Evolutionary conservation across 2,888 invertebrate species (phyloP).

Genomic region (Masnerella sp.): DNA sequence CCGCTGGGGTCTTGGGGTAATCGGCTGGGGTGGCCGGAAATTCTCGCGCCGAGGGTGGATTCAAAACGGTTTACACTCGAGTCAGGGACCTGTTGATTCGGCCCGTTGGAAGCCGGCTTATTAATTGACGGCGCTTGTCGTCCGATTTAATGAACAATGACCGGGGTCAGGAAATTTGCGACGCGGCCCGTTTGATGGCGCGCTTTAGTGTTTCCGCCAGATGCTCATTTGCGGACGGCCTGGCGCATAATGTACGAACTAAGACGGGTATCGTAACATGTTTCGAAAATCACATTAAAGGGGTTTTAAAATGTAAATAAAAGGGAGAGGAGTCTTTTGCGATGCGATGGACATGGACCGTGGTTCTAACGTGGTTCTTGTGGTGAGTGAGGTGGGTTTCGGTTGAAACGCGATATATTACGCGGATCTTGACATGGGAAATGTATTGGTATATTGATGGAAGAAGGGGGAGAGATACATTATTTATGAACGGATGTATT

Average conservation of each 20-base stretch:
- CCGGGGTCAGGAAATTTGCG: slow-evolving; percentile 10
- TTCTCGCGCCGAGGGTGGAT: slow-evolving; percentile 69
- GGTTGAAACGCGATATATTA: too few relatives aligned
- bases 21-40: slow-evolving; percentile 71
- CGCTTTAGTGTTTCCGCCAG: slow-evolving; percentile 66
- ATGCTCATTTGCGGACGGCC: slow-evolving; percentile 67
- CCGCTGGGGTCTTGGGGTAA: slow-evolving; percentile 76
- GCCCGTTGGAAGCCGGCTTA: slow-evolving; percentile 24
- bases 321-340: too few relatives aligned
- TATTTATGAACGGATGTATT: too few relatives aligned
- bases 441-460: too few relatives aligned
- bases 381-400: too few relatives aligned
- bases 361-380: too few relatives aligned
- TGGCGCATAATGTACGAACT: slow-evolving; percentile 66
- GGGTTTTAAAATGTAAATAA: too few relatives aligned
- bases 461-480: too few relatives aligned
- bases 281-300: slow-evolving; percentile 75
- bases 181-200: slow-evolving; percentile 69
- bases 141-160: slow-evolving; percentile 39
- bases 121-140: not conserved
- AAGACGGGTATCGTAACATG: slow-evolving; percentile 62
- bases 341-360: too few relatives aligned
- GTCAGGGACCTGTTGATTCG: slow-evolving; percentile 77
- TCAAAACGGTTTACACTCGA: slow-evolving; percentile 77
- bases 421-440: too few relatives aligned